Evolutionary conservation across 2,113 vertebrate species (phyloP), one percentile per base, ranked within the genome.

Genomic region (Nipponia nippon): DNA sequence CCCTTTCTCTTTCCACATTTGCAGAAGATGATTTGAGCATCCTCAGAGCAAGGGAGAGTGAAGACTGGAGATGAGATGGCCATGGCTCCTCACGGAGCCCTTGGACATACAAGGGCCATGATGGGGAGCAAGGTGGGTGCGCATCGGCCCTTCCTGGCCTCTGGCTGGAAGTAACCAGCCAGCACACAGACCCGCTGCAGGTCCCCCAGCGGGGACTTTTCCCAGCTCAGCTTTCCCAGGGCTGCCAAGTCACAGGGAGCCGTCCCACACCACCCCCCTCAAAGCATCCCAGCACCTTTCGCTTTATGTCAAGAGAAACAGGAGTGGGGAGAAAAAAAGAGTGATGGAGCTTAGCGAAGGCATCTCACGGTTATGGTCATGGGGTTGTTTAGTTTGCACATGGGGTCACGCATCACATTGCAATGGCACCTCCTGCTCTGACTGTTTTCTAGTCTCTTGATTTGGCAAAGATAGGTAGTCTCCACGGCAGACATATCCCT

Each of bases 61-160:
- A 82, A 86, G 38, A 23, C 59, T 63, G 17, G 50, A 82, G 61
- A 52, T n/a, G 32, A 72, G 47, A 34, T 1, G 16, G 14, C 17
- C 1, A 0, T 32, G 10, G 32, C 4, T 81, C 26, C 59, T 50
- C 22, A 14, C 6, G n/a, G 50, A 89, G n/a, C 6, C 36, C 19
- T 23, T 47, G n/a, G 22, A 18, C 0, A 0, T 59, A 23, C 26
- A 42, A 73, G n/a, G 58, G 40, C 58, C 29, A 10, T 6, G 25
- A 66, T 18, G 27, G 9, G 17, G 36, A 92, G 9, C 5, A 40
- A 76, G 15, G 7, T 55, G 27, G 25, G 52, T 18, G 11, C 21
- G 9, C 27, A 36, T 46, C 12, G 5, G 10, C 22, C 40, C 30
- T 46, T 59, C 55, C 40, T 69, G 23, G 11, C n/a, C 50, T 2